Conservation (phyloP, 1,140 invertebrate species). For the Phymorhynchus buccinoides region DNA sequence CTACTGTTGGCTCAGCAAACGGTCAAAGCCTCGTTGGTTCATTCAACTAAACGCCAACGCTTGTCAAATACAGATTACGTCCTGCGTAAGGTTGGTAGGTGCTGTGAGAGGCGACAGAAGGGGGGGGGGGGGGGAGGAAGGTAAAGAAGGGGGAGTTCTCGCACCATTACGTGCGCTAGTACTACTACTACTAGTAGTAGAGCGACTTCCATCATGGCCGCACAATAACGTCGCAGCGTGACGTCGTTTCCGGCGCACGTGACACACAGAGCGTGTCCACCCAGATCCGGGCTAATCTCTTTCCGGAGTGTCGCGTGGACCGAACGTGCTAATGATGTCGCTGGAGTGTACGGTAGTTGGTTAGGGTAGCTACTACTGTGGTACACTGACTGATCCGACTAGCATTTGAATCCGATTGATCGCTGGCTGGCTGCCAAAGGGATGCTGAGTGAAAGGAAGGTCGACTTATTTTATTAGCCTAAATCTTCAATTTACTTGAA, state of each 20-base stretch:
- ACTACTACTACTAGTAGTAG: no score
- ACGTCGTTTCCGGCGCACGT: slow-evolving; percentile 4
- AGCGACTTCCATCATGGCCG: not conserved
- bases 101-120: no score
- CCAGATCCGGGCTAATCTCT: not conserved
- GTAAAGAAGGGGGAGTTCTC: not conserved
- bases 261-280: not conserved
- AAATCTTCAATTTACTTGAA: no score
- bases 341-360: no score
- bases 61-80: slow-evolving; percentile 24
- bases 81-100: no score
- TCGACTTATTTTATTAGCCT: no score
- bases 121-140: no score
- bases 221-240: not conserved
- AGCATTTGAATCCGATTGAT: no score
- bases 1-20: not conserved
- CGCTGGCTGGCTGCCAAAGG: no score
- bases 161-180: not conserved
- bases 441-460: no score
- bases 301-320: not conserved
- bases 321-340: not conserved
- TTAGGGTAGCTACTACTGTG: not conserved
- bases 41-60: not conserved
- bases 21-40: not conserved
- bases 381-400: no score